A percentile compares a stretch with the other conserved stretches of the same genome.
Conservation (phyloP, 2,888 invertebrate species). For the Drosophila atripex region DNA sequence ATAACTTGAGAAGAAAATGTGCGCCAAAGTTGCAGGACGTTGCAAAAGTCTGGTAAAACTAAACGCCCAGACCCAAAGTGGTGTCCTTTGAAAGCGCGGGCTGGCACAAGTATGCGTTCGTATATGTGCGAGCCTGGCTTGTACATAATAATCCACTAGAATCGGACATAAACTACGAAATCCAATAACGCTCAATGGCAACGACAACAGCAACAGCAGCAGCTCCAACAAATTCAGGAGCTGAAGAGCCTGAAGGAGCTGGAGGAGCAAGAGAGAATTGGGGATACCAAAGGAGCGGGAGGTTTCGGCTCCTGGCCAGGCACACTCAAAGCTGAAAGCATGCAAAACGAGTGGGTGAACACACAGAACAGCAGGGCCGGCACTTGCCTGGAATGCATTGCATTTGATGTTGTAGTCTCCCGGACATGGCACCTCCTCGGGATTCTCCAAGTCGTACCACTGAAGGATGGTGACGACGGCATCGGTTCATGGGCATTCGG, state of each 20-base stretch:
- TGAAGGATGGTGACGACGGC: constrained; percentile 73
- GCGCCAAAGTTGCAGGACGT: constrained; percentile 76
- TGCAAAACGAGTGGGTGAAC: constrained; percentile 61
- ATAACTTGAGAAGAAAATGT: constrained; percentile 79
- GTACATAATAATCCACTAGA: constrained; percentile 80
- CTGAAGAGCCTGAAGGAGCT: constrained; percentile 24
- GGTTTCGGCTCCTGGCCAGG: constrained; percentile 59
- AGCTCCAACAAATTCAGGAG: constrained; percentile 15
- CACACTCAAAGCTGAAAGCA: constrained; percentile 70
- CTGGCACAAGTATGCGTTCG: constrained; percentile 7
- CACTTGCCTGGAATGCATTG: constrained; percentile 85
- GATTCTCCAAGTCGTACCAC: constrained; percentile 94
- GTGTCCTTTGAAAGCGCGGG: constrained; percentile 11
- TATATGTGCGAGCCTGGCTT: constrained; percentile 50
- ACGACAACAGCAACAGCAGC: constrained; percentile 40
- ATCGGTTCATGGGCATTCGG: constrained; percentile 27
- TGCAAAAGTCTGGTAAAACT: constrained; percentile 77
- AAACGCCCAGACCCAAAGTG: constrained; percentile 48
- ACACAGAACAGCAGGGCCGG: constrained; percentile 47
- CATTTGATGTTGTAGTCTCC: constrained; percentile 88
- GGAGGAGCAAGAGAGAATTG: constrained; percentile 12
- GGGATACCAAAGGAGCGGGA: constrained; percentile 13
- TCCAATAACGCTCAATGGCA: constrained; percentile 80
- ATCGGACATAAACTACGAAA: constrained; percentile 77
- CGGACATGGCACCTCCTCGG: constrained; percentile 90